These are phyloP conservation scores for Xiphias gladius DNA, from an alignment of 2,113 vertebrate genomes.

Conservation along the genomic window DNA sequence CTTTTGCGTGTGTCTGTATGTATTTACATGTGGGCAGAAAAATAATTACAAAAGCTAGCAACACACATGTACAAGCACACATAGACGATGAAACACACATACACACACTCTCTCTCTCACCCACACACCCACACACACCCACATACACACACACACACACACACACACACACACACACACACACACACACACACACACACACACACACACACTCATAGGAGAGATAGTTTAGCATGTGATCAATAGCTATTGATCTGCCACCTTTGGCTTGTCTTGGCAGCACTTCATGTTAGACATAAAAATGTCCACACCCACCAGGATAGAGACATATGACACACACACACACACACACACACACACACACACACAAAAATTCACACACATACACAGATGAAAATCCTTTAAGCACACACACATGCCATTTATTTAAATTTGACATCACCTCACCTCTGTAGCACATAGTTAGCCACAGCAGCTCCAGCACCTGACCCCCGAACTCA, in stretches of 20 bases:
- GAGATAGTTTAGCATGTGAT: constrained; percentile 53
- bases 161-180: constrained; percentile 3
- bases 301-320: constrained; percentile 73
- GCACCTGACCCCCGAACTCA: constrained; percentile 88
- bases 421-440: not conserved
- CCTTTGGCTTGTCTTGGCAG: constrained; percentile 75
- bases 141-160: constrained; percentile 9
- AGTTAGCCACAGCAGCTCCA: constrained; percentile 92
- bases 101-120: not conserved
- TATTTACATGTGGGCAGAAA: constrained; percentile 40
- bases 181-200: constrained; percentile 12
- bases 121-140: constrained; percentile 14
- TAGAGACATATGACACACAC: constrained; percentile 50
- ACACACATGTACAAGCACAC: not conserved
- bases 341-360: constrained; percentile 43
- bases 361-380: constrained; percentile 23
- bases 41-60: constrained; percentile 50
- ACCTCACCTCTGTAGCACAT: constrained; percentile 90
- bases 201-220: constrained; percentile 11
- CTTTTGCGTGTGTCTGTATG: not conserved
- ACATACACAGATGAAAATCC: not conserved
- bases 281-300: constrained; percentile 71
- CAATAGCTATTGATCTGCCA: constrained; percentile 79
- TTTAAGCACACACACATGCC: not conserved
- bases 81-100: not conserved